These are phyloP conservation scores for Geophilus truncorum DNA, from an alignment of 2,888 invertebrate genomes.

Conservation along the genomic window DNA sequence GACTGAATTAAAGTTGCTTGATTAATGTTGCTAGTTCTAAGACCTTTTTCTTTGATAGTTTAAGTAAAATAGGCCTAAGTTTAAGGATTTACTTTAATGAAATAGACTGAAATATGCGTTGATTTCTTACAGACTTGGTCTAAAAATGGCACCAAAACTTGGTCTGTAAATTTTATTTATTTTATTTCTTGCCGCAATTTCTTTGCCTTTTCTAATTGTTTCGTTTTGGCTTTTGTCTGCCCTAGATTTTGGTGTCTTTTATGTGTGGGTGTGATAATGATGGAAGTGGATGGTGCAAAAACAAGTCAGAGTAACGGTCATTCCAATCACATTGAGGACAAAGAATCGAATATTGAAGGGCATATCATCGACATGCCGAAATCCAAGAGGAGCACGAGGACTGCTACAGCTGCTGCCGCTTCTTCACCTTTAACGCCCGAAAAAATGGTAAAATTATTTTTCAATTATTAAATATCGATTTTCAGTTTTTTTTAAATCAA, in stretches of 20 bases:
- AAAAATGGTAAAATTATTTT: background rate
- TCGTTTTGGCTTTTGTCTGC: too few species aligned
- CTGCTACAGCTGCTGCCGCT: background rate
- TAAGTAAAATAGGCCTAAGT: background rate
- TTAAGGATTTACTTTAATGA: background rate
- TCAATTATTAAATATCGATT: background rate
- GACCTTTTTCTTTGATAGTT: too few species aligned
- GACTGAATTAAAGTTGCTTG: background rate
- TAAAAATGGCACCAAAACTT: slow-evolving; percentile 18
- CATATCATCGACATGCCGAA: slow-evolving; percentile 3
- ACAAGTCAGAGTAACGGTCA: slow-evolving; percentile 28
- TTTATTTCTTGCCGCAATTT: background rate
- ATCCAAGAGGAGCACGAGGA: slow-evolving; percentile 19
- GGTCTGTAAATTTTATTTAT: background rate
- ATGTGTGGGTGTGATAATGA: background rate
- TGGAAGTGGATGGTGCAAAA: slow-evolving; percentile 5
- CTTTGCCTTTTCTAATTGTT: background rate
- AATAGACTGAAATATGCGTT: background rate
- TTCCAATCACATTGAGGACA: slow-evolving; percentile 28
- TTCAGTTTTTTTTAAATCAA: background rate
- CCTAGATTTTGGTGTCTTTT: background rate
- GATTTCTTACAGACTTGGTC: slow-evolving; percentile 23
- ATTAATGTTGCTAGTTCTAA: background rate
- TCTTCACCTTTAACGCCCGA: slow-evolving; percentile 11
- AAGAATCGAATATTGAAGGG: background rate